Base-by-base conservation (phyloP, 2,888 invertebrate species). In the Rhorus exstirpatorius region DNA sequence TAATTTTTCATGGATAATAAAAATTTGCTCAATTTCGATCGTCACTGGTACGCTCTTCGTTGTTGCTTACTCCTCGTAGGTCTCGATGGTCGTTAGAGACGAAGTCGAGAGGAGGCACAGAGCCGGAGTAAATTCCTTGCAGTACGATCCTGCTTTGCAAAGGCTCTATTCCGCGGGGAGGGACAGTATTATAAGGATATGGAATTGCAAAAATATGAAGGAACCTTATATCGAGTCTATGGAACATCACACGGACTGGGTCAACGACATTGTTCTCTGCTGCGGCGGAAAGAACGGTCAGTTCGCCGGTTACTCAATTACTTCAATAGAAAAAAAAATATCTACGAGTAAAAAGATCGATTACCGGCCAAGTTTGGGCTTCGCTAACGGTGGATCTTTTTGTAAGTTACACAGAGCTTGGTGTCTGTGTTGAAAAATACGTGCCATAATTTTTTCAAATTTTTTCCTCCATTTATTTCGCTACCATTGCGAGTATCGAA, bases 171-270 rank as follows among this genome's bases (percentile, higher is more conserved):
- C 99, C 2, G 99, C 99, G 86, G 99, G 99, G 67, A 95, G 99
- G 81, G 99, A 99, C 94, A 98, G 99, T 72, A 98, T 99, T 90
- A 98, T 99, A 88, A 95, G 99, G 91, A 98, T 97, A 89, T 98
- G 97, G 96, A 96, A 97, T 92, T 93, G 93, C 77, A 93, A 92
- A 87, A 94, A 93, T 84, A 92, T 93, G 83, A 94, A 96, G 92
- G 97, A 97, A 85, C 96, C 95, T 70, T 99, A 98, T 91, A 95
- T 98, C 82, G 97, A 98, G 91, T 98, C 99, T 35, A 98, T 99
- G 98, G 99, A 99, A 93, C 99, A 99, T 93, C 99, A 99, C 93
- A 99, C 99, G 1, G 99, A 99, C 93, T 99, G 99, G 99, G 99
- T 99, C 63, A 99, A 99, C 93, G 99, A 99, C 93, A 98, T 99